phyloP scores from a whole-genome alignment of 2,797 vertebrate genomes.

The Eulemur coronatus region DNA sequence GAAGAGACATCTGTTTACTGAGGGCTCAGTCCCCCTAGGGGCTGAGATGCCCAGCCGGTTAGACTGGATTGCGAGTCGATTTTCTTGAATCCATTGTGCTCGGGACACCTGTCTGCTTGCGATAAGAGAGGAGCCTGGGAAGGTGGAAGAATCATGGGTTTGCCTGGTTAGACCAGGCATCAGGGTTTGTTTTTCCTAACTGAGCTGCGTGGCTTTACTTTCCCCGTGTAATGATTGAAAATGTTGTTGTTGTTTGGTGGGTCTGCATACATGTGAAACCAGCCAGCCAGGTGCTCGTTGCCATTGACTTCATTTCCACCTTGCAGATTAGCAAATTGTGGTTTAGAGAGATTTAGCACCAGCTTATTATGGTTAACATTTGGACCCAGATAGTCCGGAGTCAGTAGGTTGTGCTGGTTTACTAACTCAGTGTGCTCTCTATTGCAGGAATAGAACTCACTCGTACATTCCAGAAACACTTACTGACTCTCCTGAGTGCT shows the following conservation, averaged over 20 bases:
- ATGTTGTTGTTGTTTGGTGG: background rate
- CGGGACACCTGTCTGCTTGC: background rate
- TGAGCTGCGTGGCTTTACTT: background rate
- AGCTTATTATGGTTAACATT: background rate
- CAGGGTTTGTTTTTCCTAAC: background rate
- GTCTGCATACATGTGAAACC: background rate
- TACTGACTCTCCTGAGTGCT: background rate
- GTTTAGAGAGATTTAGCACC: background rate
- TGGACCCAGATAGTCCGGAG: background rate
- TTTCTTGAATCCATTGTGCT: background rate
- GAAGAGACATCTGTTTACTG: background rate
- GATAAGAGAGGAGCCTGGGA: slow-evolving; percentile 5
- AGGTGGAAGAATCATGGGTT: background rate
- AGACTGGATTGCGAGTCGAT: background rate
- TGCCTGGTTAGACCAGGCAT: background rate
- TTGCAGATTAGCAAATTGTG: background rate
- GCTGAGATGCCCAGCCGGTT: background rate
- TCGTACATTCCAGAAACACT: background rate
- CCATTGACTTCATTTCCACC: background rate
- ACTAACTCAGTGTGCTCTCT: background rate
- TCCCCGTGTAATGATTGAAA: rapidly evolving
- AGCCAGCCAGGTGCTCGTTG: background rate
- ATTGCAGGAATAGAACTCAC: background rate
- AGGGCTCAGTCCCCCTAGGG: background rate
- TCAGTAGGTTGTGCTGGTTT: background rate